Evolutionary conservation across 2,797 vertebrate species (phyloP).

Genomic region (Anisognathus igniventris): DNA sequence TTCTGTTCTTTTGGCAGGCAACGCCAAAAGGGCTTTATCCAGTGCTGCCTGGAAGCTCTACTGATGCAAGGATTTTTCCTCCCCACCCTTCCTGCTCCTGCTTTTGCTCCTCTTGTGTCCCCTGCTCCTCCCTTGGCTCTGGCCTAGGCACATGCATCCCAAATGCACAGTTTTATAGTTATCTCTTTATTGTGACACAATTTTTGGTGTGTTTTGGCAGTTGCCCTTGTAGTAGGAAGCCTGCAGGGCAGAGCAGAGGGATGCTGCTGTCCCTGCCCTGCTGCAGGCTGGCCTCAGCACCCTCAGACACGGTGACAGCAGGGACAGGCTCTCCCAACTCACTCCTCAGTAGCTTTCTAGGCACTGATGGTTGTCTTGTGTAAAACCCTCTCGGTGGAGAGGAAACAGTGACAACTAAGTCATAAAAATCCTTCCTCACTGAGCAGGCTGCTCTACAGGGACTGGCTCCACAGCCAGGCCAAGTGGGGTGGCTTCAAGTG

Average conservation of each 20-base stretch:
- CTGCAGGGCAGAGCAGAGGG: not conserved
- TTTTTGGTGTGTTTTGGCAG: not conserved
- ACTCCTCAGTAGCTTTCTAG: conserved; percentile 44
- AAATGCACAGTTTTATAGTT: not conserved
- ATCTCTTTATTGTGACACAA: conserved; percentile 47
- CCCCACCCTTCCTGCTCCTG: not conserved
- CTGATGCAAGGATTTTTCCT: not conserved
- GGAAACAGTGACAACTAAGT: not conserved
- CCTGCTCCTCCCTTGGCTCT: not conserved
- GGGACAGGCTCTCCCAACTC: not conserved
- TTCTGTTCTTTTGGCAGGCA: conserved; percentile 20
- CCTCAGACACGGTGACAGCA: not conserved
- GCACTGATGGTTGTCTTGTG: not conserved
- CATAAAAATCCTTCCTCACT: not conserved
- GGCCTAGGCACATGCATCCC: not conserved
- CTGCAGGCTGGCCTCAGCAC: accelerated
- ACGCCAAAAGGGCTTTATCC: not conserved
- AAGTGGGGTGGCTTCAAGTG: not conserved
- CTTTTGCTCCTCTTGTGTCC: not conserved
- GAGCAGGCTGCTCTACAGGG: not conserved
- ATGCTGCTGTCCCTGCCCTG: not conserved
- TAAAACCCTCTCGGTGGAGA: not conserved
- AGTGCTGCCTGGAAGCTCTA: not conserved
- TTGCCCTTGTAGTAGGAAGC: not conserved
- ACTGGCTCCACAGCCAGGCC: not conserved